Evolutionary conservation across 2,888 invertebrate species (phyloP).

Genomic region (Globia sparganii): DNA sequence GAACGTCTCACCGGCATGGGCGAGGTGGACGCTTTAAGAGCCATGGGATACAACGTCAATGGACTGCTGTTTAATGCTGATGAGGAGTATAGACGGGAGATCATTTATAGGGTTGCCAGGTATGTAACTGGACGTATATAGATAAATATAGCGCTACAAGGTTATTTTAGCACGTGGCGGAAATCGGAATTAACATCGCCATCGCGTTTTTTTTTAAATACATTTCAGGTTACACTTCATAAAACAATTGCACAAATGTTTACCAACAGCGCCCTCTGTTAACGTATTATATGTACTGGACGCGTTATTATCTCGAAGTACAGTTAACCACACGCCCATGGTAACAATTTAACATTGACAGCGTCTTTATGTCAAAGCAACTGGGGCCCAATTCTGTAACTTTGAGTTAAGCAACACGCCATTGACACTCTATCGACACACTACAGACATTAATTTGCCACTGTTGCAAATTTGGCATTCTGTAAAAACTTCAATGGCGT

Average conservation of each 20-base stretch:
- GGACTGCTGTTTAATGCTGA: constrained; percentile 81
- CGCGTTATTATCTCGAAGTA: background rate
- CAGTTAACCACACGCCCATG: background rate
- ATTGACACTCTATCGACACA: too few species aligned
- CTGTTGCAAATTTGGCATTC: too few species aligned
- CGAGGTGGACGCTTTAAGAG: constrained; percentile 77
- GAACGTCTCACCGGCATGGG: constrained; percentile 78
- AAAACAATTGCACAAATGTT: background rate
- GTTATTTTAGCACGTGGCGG: background rate
- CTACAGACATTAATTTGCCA: too few species aligned
- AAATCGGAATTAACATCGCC: background rate
- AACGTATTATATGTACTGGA: background rate
- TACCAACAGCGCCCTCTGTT: background rate
- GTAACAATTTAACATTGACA: background rate
- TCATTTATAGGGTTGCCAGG: constrained; percentile 82
- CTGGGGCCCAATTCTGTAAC: background rate
- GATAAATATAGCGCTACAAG: background rate
- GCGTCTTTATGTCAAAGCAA: background rate
- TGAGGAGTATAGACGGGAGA: constrained; percentile 79
- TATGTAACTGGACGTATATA: constrained; percentile 40
- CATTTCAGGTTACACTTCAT: background rate
- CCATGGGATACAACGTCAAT: constrained; percentile 77
- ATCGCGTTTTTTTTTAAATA: background rate
- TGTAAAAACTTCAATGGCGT: too few species aligned
- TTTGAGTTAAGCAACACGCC: too few species aligned